Percentiles rank a stretch among this genome's conserved stretches.
These are phyloP conservation scores for Apis florea DNA, from an alignment of 1,140 invertebrate species.

Conservation along the genomic window DNA sequence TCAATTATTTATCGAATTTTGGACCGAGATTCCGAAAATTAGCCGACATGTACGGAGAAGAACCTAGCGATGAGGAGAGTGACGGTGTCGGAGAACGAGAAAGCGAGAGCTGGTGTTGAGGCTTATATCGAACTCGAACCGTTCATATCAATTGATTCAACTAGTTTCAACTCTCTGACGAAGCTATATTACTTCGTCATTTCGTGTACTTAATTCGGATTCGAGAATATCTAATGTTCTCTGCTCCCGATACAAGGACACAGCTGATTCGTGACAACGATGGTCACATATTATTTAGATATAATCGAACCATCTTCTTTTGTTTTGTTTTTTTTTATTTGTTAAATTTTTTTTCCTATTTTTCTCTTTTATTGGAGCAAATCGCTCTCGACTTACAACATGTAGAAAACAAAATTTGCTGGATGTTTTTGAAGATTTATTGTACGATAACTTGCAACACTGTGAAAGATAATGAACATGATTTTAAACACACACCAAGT, in stretches of 20 bases:
- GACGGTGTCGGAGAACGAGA: constrained; percentile 84
- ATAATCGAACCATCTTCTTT: background rate
- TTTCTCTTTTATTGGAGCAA: background rate
- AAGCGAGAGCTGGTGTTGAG: constrained; percentile 88
- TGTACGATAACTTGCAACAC: background rate
- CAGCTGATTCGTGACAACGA: too few relatives aligned
- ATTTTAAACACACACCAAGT: background rate
- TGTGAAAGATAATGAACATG: background rate
- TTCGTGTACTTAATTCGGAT: constrained; percentile 25
- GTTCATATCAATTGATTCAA: background rate
- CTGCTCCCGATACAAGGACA: background rate
- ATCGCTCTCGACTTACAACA: background rate
- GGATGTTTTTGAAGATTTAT: background rate
- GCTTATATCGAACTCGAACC: background rate
- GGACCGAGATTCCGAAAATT: constrained; percentile 97
- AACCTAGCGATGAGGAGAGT: constrained; percentile 90
- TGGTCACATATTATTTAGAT: background rate
- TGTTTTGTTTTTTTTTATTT: background rate
- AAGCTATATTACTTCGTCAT: background rate
- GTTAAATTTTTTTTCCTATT: background rate
- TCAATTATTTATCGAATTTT: constrained; percentile 97
- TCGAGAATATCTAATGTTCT: background rate
- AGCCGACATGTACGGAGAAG: constrained; percentile 98
- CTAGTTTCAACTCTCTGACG: background rate
- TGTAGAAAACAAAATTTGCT: background rate